Base-by-base conservation (phyloP, 1,140 invertebrate genomes). In the Drosophila albomicans region DNA sequence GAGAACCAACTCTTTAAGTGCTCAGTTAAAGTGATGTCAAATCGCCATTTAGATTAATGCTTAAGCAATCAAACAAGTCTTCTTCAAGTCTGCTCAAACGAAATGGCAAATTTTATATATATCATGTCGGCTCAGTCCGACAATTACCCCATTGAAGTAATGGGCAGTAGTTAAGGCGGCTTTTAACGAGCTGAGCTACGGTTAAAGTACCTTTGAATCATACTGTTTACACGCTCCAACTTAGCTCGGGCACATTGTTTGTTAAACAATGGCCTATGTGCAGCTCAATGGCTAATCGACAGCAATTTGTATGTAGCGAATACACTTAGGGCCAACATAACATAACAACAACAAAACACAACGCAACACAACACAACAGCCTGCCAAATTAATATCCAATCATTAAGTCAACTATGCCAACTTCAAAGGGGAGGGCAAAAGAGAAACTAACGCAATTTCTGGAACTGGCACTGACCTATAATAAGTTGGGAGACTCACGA, bases 361-460 rank as follows among this genome's bases (percentile, higher is more conserved):
- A 25, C 69, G 3, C 46, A 32, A 25, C 20, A 25, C 35, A 38
- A 10, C 30, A 8, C 11, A 62, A 20, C 69, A 81, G 63, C 35
- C 66, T 56, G 67, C 48, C 77, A 82, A 87, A 87, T 88, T 87
- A 84, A 87, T 87, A 84, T 84, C 84, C 80, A 82, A 88, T 87
- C 84, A 88, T 87, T 87, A 87, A 88, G 79, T 71, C 77, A 64
- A 72, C 84, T 66, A 71, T 56, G 67, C 58, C 54, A 77, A 66
- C 82, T 71, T 74, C 76, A 71, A 72, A 73, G 16, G 15, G 20
- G 8, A 38, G 8, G 35, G 35, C 32, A 8, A 5, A 10, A 25
- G 25, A 7, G 58, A 5, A 70, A 45, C 59, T 54, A 71, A 75
- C 61, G 68, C 43, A 69, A 70, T 62, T 64, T 28, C 48, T 46